Percentiles rank a stretch among this genome's conserved stretches.
phyloP scores from a whole-genome alignment of 2,797 vertebrate species.

The Gobionotothen gibberifrons region DNA sequence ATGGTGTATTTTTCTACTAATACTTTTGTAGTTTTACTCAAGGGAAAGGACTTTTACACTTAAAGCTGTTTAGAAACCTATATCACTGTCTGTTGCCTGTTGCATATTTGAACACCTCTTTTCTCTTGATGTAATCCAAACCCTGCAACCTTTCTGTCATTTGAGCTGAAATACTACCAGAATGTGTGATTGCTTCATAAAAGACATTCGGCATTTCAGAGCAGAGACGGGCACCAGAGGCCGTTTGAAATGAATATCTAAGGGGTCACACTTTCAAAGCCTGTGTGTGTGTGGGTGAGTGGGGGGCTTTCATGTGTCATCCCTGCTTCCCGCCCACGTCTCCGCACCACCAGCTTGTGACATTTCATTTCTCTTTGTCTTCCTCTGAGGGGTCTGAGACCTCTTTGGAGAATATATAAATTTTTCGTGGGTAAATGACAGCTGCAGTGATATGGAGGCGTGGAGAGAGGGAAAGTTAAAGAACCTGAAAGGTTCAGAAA shows the following conservation, averaged over 20 bases:
- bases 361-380: conserved; percentile 70
- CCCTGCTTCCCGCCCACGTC: conserved; percentile 27
- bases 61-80: too few species aligned
- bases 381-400: conserved; percentile 29
- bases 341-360: conserved; percentile 44
- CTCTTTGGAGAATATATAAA: conserved; percentile 21
- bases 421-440: conserved; percentile 32
- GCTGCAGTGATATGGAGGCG: conserved; percentile 29
- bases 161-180: conserved; percentile 18
- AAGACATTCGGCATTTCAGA: conserved; percentile 19
- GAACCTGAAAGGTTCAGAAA: too few species aligned
- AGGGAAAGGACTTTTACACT: too few species aligned
- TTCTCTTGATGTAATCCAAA: neutral
- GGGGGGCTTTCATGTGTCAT: conserved; percentile 59
- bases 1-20: neutral
- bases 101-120: neutral
- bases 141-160: neutral
- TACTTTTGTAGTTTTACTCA: too few species aligned
- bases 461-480: too few species aligned
- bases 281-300: neutral
- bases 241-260: conserved; percentile 69
- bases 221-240: conserved; percentile 17
- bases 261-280: conserved; percentile 70
- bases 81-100: neutral
- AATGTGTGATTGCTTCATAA: conserved; percentile 29